A percentile compares a stretch with the other conserved stretches of the same genome.
Conservation (phyloP, 2,888 invertebrate genomes). For the Nymphalis urticae region DNA sequence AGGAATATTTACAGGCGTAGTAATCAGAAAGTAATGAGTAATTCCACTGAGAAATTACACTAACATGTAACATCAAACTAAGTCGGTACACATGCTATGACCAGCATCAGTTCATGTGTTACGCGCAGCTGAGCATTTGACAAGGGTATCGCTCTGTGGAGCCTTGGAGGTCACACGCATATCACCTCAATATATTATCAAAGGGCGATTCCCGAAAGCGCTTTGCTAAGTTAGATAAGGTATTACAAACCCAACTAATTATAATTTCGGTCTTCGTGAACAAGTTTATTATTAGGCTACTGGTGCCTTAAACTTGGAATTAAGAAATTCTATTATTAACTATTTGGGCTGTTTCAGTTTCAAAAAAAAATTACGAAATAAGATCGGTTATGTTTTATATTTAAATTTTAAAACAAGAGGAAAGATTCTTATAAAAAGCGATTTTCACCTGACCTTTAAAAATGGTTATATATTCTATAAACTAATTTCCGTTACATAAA, state of each 20-base stretch:
- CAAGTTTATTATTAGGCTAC: slow-evolving; percentile 7
- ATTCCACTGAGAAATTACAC: not conserved
- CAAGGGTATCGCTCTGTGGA: slow-evolving; percentile 22
- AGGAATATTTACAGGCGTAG: too few species aligned
- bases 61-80: not conserved
- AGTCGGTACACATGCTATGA: not conserved
- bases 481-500: too few species aligned
- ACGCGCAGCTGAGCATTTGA: slow-evolving; percentile 35
- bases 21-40: not conserved
- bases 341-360: not conserved
- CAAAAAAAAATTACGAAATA: too few species aligned
- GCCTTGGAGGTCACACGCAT: slow-evolving; percentile 9
- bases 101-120: slow-evolving; percentile 28
- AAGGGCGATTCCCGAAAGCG: slow-evolving; percentile 2
- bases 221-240: slow-evolving; percentile 3
- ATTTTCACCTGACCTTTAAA: too few species aligned
- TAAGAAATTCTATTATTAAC: slow-evolving; percentile 5
- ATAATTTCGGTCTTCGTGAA: not conserved
- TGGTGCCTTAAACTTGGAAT: slow-evolving; percentile 3
- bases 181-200: slow-evolving; percentile 7
- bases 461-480: too few species aligned
- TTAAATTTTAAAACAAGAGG: too few species aligned
- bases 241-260: slow-evolving; percentile 6
- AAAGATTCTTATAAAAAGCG: too few species aligned
- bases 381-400: too few species aligned